Evolutionary conservation across 2,888 invertebrate species (phyloP).

Genomic region (Synergus umbraculus): DNA sequence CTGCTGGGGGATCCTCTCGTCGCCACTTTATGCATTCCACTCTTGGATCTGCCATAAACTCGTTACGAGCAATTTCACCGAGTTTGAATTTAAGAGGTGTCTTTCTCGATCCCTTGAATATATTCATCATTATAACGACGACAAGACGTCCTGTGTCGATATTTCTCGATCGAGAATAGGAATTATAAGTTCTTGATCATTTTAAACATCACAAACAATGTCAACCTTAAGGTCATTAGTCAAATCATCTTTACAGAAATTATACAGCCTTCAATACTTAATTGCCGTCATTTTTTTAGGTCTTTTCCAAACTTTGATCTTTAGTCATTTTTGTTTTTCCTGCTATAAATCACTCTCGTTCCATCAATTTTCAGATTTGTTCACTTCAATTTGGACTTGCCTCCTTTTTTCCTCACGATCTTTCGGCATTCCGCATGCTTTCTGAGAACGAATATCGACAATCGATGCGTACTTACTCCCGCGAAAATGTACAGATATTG

Average conservation of each 20-base stretch:
- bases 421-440: neutral
- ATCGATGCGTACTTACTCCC: constrained; percentile 4
- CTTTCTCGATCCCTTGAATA: neutral
- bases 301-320: neutral
- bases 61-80: constrained; percentile 23
- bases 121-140: neutral
- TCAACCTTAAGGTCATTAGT: neutral
- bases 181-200: neutral
- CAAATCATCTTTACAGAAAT: neutral
- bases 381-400: too few species aligned
- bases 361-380: too few species aligned
- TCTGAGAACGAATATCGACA: neutral
- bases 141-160: neutral
- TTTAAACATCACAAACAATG: neutral
- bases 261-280: neutral
- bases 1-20: neutral
- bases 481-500: neutral
- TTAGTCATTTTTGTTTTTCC: neutral
- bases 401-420: neutral
- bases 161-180: constrained; percentile 8
- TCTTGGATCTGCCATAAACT: constrained; percentile 29
- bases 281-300: neutral
- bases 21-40: constrained; percentile 29
- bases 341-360: too few species aligned
- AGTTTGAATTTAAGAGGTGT: constrained; percentile 29